A percentile compares a stretch with the other conserved stretches of the same genome.
phyloP scores from a whole-genome alignment of 2,113 vertebrate genomes.

The Penelope pileata region DNA sequence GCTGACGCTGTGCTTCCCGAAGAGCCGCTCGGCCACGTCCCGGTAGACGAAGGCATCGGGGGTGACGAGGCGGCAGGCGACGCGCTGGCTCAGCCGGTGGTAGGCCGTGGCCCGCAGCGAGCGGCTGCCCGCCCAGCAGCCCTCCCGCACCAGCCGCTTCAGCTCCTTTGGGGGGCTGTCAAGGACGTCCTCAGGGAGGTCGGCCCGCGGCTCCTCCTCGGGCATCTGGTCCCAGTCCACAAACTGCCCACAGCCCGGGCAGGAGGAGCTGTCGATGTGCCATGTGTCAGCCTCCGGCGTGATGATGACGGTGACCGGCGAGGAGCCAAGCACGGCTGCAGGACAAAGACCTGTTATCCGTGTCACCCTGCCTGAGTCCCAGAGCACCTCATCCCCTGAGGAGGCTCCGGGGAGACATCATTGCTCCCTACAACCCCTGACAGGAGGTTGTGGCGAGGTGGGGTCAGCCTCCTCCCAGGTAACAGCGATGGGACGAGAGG shows the following conservation, averaged over 20 bases:
- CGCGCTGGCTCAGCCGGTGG: slow-evolving; percentile 81
- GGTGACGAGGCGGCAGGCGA: slow-evolving; percentile 72
- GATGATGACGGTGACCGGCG: slow-evolving; percentile 76
- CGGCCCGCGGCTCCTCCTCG: slow-evolving; percentile 33
- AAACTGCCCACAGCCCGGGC: slow-evolving; percentile 80
- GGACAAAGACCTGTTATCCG: not conserved
- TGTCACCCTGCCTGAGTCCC: not conserved
- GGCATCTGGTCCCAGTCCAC: slow-evolving; percentile 87
- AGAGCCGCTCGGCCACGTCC: slow-evolving; percentile 73
- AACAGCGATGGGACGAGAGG: too few species aligned
- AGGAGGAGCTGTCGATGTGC: slow-evolving; percentile 75
- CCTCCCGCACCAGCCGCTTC: slow-evolving; percentile 83
- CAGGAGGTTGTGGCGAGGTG: too few species aligned
- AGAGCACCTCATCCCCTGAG: not conserved
- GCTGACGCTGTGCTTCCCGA: slow-evolving; percentile 75
- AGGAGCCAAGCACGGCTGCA: slow-evolving; percentile 61
- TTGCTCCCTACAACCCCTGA: too few species aligned
- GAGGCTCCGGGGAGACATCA: too few species aligned
- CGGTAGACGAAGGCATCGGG: slow-evolving; percentile 76
- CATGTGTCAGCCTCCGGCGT: slow-evolving; percentile 78
- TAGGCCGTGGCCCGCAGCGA: slow-evolving; percentile 82
- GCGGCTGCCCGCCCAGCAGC: slow-evolving; percentile 80
- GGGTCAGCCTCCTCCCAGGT: too few species aligned
- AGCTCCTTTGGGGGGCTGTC: slow-evolving; percentile 71
- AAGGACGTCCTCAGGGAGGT: slow-evolving; percentile 67